Conservation (phyloP, 2,888 invertebrate species). For the Macrophya alboannulata region DNA sequence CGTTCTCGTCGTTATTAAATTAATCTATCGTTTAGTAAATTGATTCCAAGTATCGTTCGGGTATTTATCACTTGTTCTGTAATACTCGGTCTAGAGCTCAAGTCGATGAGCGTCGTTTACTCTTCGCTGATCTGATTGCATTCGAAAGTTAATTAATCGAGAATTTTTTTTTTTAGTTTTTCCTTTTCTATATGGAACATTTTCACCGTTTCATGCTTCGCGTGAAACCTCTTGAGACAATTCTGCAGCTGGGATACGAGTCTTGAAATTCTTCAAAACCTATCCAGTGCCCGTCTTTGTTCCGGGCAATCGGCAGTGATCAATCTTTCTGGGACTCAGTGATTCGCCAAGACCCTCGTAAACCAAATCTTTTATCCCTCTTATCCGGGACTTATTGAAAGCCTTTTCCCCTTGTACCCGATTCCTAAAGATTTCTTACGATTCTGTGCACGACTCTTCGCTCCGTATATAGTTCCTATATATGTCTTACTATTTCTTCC, state of each 20-base stretch:
- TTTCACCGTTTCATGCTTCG: not conserved
- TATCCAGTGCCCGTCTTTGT: not conserved
- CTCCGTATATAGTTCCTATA: slow-evolving; percentile 1
- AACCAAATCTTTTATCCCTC: slow-evolving; percentile 56
- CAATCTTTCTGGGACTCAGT: slow-evolving; percentile 52
- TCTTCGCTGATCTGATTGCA: slow-evolving; percentile 31
- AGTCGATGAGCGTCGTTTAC: not conserved
- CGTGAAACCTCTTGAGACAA: not conserved
- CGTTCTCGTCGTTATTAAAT: slow-evolving; percentile 75
- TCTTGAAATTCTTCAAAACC: slow-evolving; percentile 20
- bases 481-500: slow-evolving; percentile 12
- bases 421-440: slow-evolving; percentile 40
- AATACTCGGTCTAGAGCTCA: slow-evolving; percentile 56
- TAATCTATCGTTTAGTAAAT: slow-evolving; percentile 76
- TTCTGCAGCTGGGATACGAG: not conserved
- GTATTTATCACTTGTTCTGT: slow-evolving; percentile 66
- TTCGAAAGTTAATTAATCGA: slow-evolving; percentile 24
- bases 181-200: not conserved
- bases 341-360: slow-evolving; percentile 55
- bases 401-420: slow-evolving; percentile 39
- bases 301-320: slow-evolving; percentile 43
- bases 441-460: slow-evolving; percentile 37
- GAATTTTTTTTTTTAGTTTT: not conserved
- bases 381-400: slow-evolving; percentile 60
- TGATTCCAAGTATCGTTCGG: slow-evolving; percentile 71